Evolutionary conservation across 2,113 vertebrate species (phyloP).

Genomic region (Mus spicilegus): DNA sequence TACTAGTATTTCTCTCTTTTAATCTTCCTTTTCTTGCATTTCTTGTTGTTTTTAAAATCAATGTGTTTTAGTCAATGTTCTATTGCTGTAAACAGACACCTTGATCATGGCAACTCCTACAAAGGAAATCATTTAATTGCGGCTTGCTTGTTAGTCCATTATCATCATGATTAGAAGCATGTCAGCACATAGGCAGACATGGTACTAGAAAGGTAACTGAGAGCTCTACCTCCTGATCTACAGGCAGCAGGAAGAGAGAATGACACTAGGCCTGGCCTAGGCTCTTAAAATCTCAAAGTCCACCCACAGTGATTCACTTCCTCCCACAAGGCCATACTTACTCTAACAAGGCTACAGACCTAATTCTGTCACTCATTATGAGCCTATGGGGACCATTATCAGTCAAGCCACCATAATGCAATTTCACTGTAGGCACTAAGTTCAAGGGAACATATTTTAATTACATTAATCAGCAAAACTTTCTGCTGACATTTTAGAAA

Average conservation of each 20-base stretch:
- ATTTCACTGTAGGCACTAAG: background rate
- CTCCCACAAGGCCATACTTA: background rate
- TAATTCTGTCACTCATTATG: background rate
- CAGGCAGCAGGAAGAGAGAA: background rate
- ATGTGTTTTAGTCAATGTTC: background rate
- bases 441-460: background rate
- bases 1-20: background rate
- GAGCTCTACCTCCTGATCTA: background rate
- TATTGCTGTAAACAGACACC: background rate
- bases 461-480: background rate
- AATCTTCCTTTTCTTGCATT: background rate
- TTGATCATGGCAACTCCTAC: background rate
- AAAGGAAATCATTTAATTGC: background rate
- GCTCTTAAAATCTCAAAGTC: background rate
- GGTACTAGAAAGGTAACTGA: background rate
- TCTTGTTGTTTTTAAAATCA: background rate
- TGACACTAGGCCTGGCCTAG: background rate
- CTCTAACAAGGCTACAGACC: background rate
- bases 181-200: background rate
- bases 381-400: background rate
- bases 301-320: background rate
- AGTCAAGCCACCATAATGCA: background rate
- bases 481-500: background rate
- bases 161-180: background rate
- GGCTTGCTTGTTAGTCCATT: background rate